Percentiles rank a stretch among this genome's conserved stretches.
Evolutionary conservation across 35 echinoderm and acorn worm genomes (phyloP).

Genomic region (Apostichopus parvimensis): DNA sequence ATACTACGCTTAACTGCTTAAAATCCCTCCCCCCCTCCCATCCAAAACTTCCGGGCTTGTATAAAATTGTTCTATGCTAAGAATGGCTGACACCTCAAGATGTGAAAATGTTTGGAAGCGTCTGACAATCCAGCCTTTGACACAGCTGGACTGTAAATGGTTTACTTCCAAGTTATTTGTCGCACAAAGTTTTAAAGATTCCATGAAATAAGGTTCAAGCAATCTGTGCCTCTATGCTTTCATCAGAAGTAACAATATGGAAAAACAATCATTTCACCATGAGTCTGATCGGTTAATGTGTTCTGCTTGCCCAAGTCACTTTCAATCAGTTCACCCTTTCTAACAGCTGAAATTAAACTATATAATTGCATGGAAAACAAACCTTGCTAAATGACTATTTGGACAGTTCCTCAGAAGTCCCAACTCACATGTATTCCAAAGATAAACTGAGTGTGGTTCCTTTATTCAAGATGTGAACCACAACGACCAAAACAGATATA

Average conservation of each 20-base stretch:
- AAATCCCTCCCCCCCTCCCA: too few species aligned
- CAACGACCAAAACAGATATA: too few species aligned
- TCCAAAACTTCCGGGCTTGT: too few species aligned
- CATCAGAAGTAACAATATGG: background rate
- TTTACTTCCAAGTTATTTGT: background rate
- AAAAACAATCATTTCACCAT: background rate
- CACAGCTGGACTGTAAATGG: background rate
- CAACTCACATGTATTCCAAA: too few species aligned
- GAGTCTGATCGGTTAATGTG: background rate
- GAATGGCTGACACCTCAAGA: background rate
- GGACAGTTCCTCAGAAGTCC: too few species aligned
- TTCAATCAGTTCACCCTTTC: background rate
- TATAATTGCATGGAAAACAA: too few species aligned
- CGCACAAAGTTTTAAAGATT: background rate
- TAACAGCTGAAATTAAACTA: too few species aligned
- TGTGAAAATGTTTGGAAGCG: background rate
- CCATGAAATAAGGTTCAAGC: background rate
- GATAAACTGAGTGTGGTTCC: too few species aligned
- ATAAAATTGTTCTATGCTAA: too few species aligned
- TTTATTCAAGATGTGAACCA: too few species aligned
- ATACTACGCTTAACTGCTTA: too few species aligned
- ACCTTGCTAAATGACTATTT: too few species aligned
- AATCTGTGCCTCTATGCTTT: background rate
- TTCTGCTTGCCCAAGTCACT: background rate
- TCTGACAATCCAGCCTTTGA: background rate